A percentile compares a stretch with the other conserved stretches of the same genome.
phyloP scores from a whole-genome alignment of 2,113 vertebrate genomes.

The Cephalopterus ornatus region DNA sequence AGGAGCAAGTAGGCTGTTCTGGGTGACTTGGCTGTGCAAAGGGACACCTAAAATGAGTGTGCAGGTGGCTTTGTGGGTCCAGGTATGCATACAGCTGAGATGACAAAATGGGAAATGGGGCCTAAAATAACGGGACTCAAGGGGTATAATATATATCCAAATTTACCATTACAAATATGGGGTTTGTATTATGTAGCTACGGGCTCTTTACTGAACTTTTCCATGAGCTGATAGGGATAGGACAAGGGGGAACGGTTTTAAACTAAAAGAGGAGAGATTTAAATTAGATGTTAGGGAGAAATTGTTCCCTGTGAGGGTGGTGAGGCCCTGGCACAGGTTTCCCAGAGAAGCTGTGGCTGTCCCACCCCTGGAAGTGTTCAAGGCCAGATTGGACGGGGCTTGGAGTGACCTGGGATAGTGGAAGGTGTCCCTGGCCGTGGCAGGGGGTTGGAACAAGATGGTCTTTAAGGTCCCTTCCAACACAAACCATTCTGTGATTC shows the following conservation, averaged over 20 bases:
- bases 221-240: background rate
- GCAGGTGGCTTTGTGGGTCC: background rate
- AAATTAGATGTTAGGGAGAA: background rate
- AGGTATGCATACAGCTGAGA: background rate
- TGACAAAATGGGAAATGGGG: background rate
- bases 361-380: background rate
- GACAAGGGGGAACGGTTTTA: background rate
- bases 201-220: background rate
- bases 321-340: background rate
- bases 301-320: background rate
- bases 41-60: background rate
- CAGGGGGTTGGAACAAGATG: background rate
- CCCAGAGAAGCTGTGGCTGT: background rate
- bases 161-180: background rate
- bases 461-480: background rate
- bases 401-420: background rate
- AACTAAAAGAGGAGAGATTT: background rate
- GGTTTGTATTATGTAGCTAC: background rate
- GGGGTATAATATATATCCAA: fast-evolving
- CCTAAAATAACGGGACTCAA: background rate
- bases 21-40: background rate
- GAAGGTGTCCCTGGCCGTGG: background rate
- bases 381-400: background rate
- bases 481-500: background rate
- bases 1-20: background rate